Percentiles rank a stretch among this genome's conserved stretches.
Conservation (phyloP, 2,888 invertebrate genomes). For the Orthosia incerta region DNA sequence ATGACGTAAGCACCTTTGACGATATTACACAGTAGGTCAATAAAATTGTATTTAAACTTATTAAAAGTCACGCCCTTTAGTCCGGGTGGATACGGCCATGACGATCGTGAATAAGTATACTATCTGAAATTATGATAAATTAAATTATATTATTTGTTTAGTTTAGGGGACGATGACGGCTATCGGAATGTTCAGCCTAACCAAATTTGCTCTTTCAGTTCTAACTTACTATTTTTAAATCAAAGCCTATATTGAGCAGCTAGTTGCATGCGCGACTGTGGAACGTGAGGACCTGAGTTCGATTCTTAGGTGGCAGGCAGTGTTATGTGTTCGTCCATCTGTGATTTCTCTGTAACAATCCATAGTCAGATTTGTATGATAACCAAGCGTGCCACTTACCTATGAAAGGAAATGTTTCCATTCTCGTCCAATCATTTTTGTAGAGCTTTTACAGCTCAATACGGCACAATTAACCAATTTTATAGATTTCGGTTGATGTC, state of each 20-base stretch:
- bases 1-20: constrained; percentile 3
- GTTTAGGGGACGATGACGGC: background rate
- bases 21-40: background rate
- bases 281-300: background rate
- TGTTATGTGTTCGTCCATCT: background rate
- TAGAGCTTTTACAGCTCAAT: too few relatives aligned
- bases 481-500: too few relatives aligned
- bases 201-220: background rate
- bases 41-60: background rate
- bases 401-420: too few relatives aligned
- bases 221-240: too few relatives aligned
- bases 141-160: background rate
- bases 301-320: background rate
- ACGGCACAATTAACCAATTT: too few relatives aligned
- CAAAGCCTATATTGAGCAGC: too few relatives aligned
- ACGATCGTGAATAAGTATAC: background rate
- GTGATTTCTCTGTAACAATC: background rate
- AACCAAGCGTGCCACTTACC: too few relatives aligned
- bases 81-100: background rate
- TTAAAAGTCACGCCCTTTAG: background rate
- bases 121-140: background rate
- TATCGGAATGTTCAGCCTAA: background rate
- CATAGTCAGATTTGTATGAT: background rate
- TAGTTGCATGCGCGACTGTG: background rate
- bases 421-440: too few relatives aligned